Conservation (phyloP, 2,888 invertebrate species). For the Erebia aethiops region DNA sequence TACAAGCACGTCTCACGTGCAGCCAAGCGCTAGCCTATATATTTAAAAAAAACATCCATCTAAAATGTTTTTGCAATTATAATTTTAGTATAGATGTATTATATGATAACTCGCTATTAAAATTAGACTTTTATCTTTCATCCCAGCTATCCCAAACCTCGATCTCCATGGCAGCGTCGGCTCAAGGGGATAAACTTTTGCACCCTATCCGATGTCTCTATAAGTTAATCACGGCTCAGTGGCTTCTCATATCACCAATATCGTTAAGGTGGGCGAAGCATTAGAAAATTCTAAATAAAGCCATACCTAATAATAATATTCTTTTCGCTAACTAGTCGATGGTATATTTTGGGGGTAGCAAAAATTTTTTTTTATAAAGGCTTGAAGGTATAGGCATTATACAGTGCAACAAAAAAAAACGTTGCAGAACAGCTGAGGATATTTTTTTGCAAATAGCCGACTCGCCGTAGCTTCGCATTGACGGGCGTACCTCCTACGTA, state of each 20-base stretch:
- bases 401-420: too few species aligned
- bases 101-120: conserved; percentile 13
- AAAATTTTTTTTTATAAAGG: too few species aligned
- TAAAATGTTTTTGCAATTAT: too few species aligned
- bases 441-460: too few species aligned
- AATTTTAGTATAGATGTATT: not conserved
- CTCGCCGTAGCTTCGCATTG: too few species aligned
- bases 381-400: too few species aligned
- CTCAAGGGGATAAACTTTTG: conserved; percentile 47
- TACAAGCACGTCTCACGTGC: too few species aligned
- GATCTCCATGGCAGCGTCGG: conserved; percentile 35
- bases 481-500: too few species aligned
- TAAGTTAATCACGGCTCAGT: conserved; percentile 68
- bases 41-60: too few species aligned
- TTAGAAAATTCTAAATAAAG: conserved; percentile 70
- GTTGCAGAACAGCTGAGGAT: too few species aligned
- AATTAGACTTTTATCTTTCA: conserved; percentile 25
- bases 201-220: conserved; percentile 61
- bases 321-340: conserved; percentile 37
- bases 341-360: too few species aligned
- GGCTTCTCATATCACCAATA: conserved; percentile 54
- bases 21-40: too few species aligned
- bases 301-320: conserved; percentile 53
- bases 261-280: conserved; percentile 62
- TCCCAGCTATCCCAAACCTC: conserved; percentile 23